phyloP scores from a whole-genome alignment of 2,888 invertebrate species.

The Nephrocerus scutellatus region DNA sequence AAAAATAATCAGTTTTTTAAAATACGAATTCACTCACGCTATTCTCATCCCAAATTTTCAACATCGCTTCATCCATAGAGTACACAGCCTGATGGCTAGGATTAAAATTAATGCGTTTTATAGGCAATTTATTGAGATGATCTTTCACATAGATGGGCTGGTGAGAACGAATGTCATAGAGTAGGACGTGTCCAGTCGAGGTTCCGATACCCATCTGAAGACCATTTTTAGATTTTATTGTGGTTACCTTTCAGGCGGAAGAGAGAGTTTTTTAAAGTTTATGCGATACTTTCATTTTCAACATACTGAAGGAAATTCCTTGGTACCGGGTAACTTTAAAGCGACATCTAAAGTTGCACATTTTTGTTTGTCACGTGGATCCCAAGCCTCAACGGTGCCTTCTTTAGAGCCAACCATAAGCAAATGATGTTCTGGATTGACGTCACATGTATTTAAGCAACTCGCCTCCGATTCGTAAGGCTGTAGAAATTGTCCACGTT shows the following conservation, averaged over 20 bases:
- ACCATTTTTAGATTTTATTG: slow-evolving; percentile 68
- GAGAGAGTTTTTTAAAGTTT: not conserved
- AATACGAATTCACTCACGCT: slow-evolving; percentile 54
- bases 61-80: slow-evolving; percentile 79
- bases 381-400: slow-evolving; percentile 95
- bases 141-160: slow-evolving; percentile 87
- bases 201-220: slow-evolving; percentile 85
- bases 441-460: slow-evolving; percentile 72
- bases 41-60: slow-evolving; percentile 88
- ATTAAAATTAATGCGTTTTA: slow-evolving; percentile 82
- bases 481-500: slow-evolving; percentile 88
- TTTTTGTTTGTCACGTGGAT: slow-evolving; percentile 71
- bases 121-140: slow-evolving; percentile 89
- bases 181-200: slow-evolving; percentile 82
- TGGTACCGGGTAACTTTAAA: slow-evolving; percentile 52
- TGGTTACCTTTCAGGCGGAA: slow-evolving; percentile 54
- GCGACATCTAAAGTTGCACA: slow-evolving; percentile 84
- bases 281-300: not conserved
- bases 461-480: slow-evolving; percentile 70
- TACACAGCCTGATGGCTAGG: slow-evolving; percentile 70
- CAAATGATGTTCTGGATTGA: slow-evolving; percentile 84
- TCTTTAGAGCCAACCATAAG: slow-evolving; percentile 80
- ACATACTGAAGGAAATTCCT: slow-evolving; percentile 45
- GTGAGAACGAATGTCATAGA: slow-evolving; percentile 90
- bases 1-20: slow-evolving; percentile 4